Percentiles rank a stretch among this genome's conserved stretches.
Conservation (phyloP, 2,888 invertebrate species). For the Eugnorisma glareosa region DNA sequence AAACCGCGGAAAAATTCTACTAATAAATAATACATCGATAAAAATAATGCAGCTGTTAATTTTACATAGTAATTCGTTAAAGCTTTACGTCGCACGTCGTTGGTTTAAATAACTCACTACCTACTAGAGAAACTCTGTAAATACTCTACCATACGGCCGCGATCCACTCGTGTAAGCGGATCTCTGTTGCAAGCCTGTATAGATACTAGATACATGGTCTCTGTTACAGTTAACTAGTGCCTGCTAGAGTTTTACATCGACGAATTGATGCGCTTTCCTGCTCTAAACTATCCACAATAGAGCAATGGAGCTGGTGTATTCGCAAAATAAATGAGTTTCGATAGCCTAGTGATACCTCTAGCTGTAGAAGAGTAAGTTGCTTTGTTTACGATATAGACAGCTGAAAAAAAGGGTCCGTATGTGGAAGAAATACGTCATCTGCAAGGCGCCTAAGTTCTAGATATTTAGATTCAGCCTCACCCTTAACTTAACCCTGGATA, state of each 20-base stretch:
- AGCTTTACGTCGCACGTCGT: not conserved
- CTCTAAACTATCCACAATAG: not conserved
- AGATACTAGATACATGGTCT: not conserved
- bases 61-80: not conserved
- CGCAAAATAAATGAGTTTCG: not conserved
- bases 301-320: not conserved
- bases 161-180: constrained; percentile 21
- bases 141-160: not conserved
- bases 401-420: not conserved
- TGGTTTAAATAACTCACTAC: not conserved
- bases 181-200: constrained; percentile 1
- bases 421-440: not conserved
- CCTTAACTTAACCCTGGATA: not conserved
- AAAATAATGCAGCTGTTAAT: not conserved
- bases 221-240: constrained; percentile 16
- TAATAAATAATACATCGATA: not conserved
- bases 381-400: not conserved
- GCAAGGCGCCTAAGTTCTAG: not conserved
- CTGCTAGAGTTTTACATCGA: constrained; percentile 20
- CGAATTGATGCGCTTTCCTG: not conserved
- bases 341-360: constrained; percentile 4
- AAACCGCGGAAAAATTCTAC: not conserved
- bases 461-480: not conserved
- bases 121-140: not conserved
- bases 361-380: not conserved